phyloP scores from a whole-genome alignment of 2,113 vertebrate genomes.

The Rhodinocichla rosea region DNA sequence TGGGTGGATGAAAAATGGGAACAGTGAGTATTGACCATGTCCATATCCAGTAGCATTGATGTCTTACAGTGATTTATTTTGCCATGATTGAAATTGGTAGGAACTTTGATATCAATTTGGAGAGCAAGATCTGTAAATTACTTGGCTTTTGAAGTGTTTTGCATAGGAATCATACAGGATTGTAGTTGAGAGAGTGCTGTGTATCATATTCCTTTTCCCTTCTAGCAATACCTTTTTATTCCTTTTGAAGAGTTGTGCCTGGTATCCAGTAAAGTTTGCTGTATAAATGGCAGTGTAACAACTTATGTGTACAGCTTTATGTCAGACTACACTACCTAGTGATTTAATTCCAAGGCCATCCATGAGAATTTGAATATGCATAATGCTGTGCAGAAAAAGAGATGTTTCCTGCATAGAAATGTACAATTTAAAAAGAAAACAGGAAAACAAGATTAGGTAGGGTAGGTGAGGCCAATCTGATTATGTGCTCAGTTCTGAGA shows the following conservation, averaged over 20 bases:
- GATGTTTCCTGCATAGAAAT: background rate
- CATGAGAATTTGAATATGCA: background rate
- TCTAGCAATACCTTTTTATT: constrained; percentile 2
- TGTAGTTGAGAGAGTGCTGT: background rate
- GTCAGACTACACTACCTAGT: background rate
- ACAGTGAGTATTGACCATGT: background rate
- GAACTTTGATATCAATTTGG: background rate
- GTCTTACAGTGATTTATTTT: background rate
- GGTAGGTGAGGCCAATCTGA: constrained; percentile 8
- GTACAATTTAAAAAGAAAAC: background rate
- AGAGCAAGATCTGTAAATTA: constrained; percentile 5
- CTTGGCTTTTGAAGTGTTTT: constrained; percentile 41
- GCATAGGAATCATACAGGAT: background rate
- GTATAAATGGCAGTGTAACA: background rate
- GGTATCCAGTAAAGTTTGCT: background rate
- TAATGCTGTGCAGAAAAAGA: background rate
- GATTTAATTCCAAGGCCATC: background rate
- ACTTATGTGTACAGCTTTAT: background rate
- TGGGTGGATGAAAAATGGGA: background rate
- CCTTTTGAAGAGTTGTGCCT: constrained; percentile 38
- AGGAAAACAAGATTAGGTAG: constrained; percentile 6
- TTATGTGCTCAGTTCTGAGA: constrained; percentile 8
- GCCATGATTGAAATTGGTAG: background rate
- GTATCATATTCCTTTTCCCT: background rate
- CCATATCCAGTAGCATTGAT: background rate